Conservation (phyloP, 2,113 vertebrate species). For the Pachyramphus minor region DNA sequence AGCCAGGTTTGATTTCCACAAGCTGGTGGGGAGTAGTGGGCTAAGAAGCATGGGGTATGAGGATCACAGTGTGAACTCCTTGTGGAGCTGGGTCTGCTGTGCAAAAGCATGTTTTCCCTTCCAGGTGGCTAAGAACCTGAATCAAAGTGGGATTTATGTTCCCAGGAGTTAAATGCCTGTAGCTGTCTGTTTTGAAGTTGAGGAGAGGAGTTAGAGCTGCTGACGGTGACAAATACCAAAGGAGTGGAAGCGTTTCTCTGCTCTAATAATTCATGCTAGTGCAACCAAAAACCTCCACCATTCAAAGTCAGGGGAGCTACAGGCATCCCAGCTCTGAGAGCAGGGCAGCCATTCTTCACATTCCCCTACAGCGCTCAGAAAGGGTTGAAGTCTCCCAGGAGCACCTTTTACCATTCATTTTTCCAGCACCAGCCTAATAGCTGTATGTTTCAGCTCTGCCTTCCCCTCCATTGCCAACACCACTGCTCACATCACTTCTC, state of each 20-base stretch:
- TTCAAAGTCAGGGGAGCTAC: background rate
- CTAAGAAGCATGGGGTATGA: background rate
- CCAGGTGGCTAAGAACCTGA: background rate
- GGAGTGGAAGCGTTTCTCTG: background rate
- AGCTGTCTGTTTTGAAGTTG: slow-evolving; percentile 11
- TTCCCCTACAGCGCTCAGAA: background rate
- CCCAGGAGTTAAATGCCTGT: background rate
- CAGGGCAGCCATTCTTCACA: background rate
- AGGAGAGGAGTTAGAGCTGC: background rate
- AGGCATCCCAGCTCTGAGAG: background rate
- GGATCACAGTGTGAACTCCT: background rate
- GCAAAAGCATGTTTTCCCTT: background rate
- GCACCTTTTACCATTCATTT: background rate
- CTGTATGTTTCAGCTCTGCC: background rate
- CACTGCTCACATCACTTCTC: background rate
- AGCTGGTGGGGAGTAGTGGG: background rate
- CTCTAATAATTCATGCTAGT: slow-evolving; percentile 41
- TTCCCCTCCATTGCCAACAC: background rate
- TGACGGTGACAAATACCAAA: background rate
- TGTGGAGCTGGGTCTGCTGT: background rate
- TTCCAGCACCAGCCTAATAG: background rate
- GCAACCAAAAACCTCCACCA: background rate
- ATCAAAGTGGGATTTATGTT: background rate
- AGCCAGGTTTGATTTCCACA: background rate
- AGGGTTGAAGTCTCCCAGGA: background rate